phyloP scores from a whole-genome alignment of 2,888 invertebrate species.

The Ecliptopera silaceata region DNA sequence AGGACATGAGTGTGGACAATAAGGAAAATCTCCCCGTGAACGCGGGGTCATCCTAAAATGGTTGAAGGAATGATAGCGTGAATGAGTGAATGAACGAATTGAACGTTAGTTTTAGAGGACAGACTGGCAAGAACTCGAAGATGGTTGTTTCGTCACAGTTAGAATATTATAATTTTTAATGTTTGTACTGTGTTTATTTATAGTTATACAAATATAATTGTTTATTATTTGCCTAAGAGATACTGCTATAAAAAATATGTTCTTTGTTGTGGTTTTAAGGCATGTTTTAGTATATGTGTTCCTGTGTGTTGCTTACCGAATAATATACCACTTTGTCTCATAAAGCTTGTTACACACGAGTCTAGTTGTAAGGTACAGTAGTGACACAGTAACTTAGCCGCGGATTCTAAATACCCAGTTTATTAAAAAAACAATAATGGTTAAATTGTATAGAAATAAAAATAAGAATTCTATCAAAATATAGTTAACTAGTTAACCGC shows the following conservation, averaged over 20 bases:
- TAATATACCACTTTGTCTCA: conserved; percentile 14
- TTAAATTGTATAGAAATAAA: too few relatives aligned
- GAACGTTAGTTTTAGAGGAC: not conserved
- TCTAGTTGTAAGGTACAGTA: not conserved
- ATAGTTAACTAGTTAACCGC: too few relatives aligned
- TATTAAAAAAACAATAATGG: too few relatives aligned
- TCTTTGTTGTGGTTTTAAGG: not conserved
- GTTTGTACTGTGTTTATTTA: not conserved
- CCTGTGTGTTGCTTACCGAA: conserved; percentile 3
- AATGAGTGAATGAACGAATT: conserved; percentile 21
- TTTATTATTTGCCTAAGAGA: not conserved
- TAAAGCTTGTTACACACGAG: not conserved
- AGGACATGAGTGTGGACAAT: conserved; percentile 21
- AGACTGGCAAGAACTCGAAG: not conserved
- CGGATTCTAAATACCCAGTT: too few relatives aligned
- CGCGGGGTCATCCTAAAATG: conserved; percentile 46
- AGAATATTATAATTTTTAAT: not conserved
- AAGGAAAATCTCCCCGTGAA: conserved; percentile 50
- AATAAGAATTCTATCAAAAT: too few relatives aligned
- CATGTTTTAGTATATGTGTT: not conserved
- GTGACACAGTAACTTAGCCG: not conserved
- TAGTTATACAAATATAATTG: not conserved
- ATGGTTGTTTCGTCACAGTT: not conserved
- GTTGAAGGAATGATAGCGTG: conserved; percentile 23
- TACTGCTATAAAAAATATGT: not conserved